Conservation (phyloP, 2,888 invertebrate genomes). For the Palloptera scutellata region DNA sequence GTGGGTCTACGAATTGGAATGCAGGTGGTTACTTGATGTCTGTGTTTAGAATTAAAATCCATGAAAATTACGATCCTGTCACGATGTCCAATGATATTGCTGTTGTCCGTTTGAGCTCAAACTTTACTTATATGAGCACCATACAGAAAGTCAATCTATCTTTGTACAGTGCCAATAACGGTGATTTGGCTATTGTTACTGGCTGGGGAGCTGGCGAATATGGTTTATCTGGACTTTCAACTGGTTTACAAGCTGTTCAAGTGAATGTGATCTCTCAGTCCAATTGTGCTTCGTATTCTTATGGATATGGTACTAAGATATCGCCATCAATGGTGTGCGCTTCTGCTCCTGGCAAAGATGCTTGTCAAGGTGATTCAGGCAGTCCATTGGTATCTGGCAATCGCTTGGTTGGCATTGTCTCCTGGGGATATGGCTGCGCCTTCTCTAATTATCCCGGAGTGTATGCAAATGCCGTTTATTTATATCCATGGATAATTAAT, state of each 20-base stretch:
- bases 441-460: slow-evolving; percentile 48
- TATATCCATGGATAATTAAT: slow-evolving; percentile 41
- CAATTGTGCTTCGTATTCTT: slow-evolving; percentile 62
- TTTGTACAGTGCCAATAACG: slow-evolving; percentile 41
- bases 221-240: slow-evolving; percentile 13
- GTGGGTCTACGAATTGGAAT: slow-evolving; percentile 66
- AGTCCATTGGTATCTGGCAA: slow-evolving; percentile 51
- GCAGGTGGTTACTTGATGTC: slow-evolving; percentile 46
- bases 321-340: slow-evolving; percentile 55
- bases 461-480: slow-evolving; percentile 47
- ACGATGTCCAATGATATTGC: slow-evolving; percentile 68
- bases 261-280: slow-evolving; percentile 59
- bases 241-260: slow-evolving; percentile 60
- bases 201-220: slow-evolving; percentile 45
- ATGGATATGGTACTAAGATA: slow-evolving; percentile 35
- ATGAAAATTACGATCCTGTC: slow-evolving; percentile 61
- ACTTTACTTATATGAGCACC: background rate
- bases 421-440: slow-evolving; percentile 53
- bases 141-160: slow-evolving; percentile 59
- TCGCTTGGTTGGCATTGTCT: slow-evolving; percentile 51
- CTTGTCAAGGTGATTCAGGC: slow-evolving; percentile 59
- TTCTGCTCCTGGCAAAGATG: slow-evolving; percentile 50
- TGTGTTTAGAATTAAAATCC: slow-evolving; percentile 47
- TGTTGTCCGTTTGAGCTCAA: background rate
- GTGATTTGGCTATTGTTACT: slow-evolving; percentile 38